Evolutionary conservation across 2,113 vertebrate genomes (phyloP), one percentile per base, ranked within the genome.

Genomic region (Chlorodrepanis virens): DNA sequence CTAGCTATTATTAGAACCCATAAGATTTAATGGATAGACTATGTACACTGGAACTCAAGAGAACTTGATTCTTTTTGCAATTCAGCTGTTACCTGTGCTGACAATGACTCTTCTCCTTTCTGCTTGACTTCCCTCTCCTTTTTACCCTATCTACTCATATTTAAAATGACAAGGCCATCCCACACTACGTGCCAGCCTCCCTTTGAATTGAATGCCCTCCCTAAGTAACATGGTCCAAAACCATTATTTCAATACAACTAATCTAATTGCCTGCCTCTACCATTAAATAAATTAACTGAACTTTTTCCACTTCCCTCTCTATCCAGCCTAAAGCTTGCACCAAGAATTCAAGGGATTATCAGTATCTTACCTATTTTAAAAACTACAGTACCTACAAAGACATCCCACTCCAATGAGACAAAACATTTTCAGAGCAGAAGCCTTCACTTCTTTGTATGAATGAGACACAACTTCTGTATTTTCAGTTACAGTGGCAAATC

Each of bases 41-140:
- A 86, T 77, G 68, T 7, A 88, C 64, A 83, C 13, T 82, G 79
- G 63, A 95, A 87, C 71, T 92, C 69, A 29, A 35, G 67, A 93
- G 60, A 94, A 75, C 64, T 45, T 29, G 25, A 87, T 71, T 81
- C 71, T 86, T 90, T 76, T 75, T 49, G 53, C 61, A 94, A 39
- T 65, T 94, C 86, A 93, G 83, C 57, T 83, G 8, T 68, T 90
- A 75, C 76, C 78, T 92, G 57, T 79, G 90, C 83, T 93, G 85
- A 93, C 67, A 39, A 47, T 22, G 19, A 59, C 76, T 60, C 29
- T 68, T 56, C 56, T 47, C n/a, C 56, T 63, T 64, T 61, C 72
- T 57, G 63, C 63, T 79, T 86, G 74, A 75, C 64, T 52, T 47
- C 40, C 33, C 31, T 80, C 52, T 81, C 68, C 52, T 77, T 93